Evolutionary conservation across 2,888 invertebrate species (phyloP).

Genomic region (Eulithis prunata): DNA sequence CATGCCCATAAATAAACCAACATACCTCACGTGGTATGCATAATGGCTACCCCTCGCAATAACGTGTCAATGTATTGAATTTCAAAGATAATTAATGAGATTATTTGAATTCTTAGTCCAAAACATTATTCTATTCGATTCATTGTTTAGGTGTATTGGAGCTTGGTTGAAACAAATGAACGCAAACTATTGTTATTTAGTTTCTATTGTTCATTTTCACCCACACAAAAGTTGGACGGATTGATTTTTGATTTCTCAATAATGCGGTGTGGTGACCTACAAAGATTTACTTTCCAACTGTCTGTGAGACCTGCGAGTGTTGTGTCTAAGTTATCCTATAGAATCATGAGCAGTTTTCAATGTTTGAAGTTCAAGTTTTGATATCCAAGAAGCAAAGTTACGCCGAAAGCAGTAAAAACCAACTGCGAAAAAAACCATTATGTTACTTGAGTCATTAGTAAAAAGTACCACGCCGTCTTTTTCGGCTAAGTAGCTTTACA

Average conservation of each 20-base stretch:
- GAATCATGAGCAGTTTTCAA: too few relatives aligned
- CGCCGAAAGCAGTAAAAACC: too few relatives aligned
- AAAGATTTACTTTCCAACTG: too few relatives aligned
- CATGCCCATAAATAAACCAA: constrained; percentile 32
- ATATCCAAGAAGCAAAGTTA: too few relatives aligned
- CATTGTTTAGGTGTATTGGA: constrained; percentile 48
- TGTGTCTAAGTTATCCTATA: too few relatives aligned
- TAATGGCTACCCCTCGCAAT: constrained; percentile 59
- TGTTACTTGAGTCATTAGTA: too few relatives aligned
- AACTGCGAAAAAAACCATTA: too few relatives aligned
- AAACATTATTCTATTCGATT: constrained; percentile 51
- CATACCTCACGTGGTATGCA: constrained; percentile 64
- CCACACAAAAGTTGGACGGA: not conserved
- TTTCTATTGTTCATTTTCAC: constrained; percentile 2
- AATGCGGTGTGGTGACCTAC: too few relatives aligned
- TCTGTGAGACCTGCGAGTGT: too few relatives aligned
- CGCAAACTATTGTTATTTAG: constrained; percentile 19
- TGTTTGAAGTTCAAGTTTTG: too few relatives aligned
- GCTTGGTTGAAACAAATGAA: constrained; percentile 32
- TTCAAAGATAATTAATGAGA: constrained; percentile 80
- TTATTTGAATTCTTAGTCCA: constrained; percentile 67
- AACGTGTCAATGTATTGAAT: constrained; percentile 81
- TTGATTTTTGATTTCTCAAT: too few relatives aligned
- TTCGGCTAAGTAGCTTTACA: not conserved
- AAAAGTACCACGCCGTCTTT: too few relatives aligned